Base-by-base conservation (phyloP, 2,888 invertebrate genomes). In the Apoderus coryli region DNA sequence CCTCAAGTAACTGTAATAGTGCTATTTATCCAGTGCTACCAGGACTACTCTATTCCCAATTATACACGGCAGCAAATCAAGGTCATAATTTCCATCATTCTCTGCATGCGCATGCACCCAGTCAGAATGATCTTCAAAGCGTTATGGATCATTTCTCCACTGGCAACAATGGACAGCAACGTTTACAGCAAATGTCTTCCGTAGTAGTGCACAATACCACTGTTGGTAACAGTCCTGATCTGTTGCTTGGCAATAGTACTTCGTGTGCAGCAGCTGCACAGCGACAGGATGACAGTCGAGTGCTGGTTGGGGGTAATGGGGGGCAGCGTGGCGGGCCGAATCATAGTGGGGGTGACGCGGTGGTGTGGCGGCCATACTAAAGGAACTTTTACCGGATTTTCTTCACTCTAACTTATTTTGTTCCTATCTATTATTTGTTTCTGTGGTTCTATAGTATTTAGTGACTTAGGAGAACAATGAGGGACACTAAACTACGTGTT, bases 1-100 rank as follows among this genome's bases (percentile, higher is more conserved):
- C 69, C 1, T 59, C 62, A 41, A 61, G 64, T 42, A 76, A 72
- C 44, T 77, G 75, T 48, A 77, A 77, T 54, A 76, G 76, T 42
- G 76, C 77, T 0, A 53, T 77, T 1, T 78, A 78, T 47, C 80
- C 79, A 1, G 84, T 84, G 3, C 59, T 85, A 16, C 85, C 85
- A 2, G 84, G 84, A 45, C 60, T 85, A 39, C 61, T 86, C 3
- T 86, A 85, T 57, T 84, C 84, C 4, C 85, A 85, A 50, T 57
- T 84, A 11, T 84, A 84, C 45, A 79, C 81, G 3, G 78, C 78
- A 1, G 78, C 78, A 23, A 78, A 77, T 48, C 77, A 77, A 49
- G 67, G 69, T 11, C 77, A 77, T 44, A 73, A 76, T 46, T 76
- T 77, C 48, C 75, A 75, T 49, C 76, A 76, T 49, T 60, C 76